Evolutionary conservation across 2,113 vertebrate genomes (phyloP).

Genomic region (Empidonax alnorum): DNA sequence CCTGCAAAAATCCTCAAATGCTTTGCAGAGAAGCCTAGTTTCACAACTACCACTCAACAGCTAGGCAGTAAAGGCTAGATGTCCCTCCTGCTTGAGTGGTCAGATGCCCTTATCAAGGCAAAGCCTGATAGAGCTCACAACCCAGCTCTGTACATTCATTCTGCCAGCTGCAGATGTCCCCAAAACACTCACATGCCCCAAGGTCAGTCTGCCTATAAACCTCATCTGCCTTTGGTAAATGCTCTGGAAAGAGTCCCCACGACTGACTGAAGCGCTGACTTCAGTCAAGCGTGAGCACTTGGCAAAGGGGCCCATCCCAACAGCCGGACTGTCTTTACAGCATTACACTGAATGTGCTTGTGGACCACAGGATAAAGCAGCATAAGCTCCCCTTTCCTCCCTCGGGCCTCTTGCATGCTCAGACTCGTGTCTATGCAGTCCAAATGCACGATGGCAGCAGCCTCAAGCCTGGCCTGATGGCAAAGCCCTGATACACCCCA

Average conservation of each 20-base stretch:
- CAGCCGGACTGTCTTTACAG: neutral
- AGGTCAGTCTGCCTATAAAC: neutral
- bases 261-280: rapidly evolving
- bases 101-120: neutral
- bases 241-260: neutral
- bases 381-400: neutral
- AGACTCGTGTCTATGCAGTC: rapidly evolving
- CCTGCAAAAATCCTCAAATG: neutral
- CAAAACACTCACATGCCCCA: neutral
- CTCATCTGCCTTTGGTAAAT: neutral
- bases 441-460: neutral
- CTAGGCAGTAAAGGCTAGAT: neutral
- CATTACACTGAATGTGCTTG: neutral
- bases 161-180: neutral
- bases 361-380: neutral
- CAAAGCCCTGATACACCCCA: neutral
- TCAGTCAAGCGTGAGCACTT: neutral
- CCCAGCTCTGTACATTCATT: neutral
- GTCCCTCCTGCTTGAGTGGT: neutral
- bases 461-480: neutral
- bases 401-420: rapidly evolving
- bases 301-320: neutral
- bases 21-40: neutral
- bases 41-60: neutral
- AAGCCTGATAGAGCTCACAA: neutral